Evolutionary conservation across 2,797 vertebrate species (phyloP).

Genomic region (Ciconia nigra): DNA sequence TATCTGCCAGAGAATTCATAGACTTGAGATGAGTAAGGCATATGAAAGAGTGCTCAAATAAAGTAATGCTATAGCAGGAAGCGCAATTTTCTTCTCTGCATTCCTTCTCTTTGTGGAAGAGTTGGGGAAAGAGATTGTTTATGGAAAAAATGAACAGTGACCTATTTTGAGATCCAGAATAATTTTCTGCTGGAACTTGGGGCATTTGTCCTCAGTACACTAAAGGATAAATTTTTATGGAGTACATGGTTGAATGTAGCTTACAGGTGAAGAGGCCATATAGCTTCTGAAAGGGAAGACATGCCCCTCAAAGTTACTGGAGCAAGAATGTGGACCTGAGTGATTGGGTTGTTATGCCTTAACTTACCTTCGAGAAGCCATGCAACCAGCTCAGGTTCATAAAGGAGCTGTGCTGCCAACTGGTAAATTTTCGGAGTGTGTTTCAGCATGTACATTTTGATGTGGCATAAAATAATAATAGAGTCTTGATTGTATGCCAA

Average conservation of each 20-base stretch:
- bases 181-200: neutral
- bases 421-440: neutral
- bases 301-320: neutral
- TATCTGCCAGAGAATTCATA: neutral
- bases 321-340: neutral
- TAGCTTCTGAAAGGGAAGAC: neutral
- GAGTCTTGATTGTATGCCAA: neutral
- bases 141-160: neutral
- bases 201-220: neutral
- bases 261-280: neutral
- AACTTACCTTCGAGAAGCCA: neutral
- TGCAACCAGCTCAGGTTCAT: neutral
- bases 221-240: neutral
- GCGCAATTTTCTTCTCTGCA: neutral
- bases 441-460: neutral
- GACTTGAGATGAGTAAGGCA: neutral
- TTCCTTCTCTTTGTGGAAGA: neutral
- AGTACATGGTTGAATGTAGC: neutral
- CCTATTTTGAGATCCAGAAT: neutral
- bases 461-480: neutral
- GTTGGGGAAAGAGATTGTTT: neutral
- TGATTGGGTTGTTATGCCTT: neutral
- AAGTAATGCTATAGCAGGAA: neutral
- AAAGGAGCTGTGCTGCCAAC: neutral
- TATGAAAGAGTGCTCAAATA: neutral